Base-by-base conservation (phyloP, 2,113 vertebrate genomes). In the Sylvicapra grimmia region DNA sequence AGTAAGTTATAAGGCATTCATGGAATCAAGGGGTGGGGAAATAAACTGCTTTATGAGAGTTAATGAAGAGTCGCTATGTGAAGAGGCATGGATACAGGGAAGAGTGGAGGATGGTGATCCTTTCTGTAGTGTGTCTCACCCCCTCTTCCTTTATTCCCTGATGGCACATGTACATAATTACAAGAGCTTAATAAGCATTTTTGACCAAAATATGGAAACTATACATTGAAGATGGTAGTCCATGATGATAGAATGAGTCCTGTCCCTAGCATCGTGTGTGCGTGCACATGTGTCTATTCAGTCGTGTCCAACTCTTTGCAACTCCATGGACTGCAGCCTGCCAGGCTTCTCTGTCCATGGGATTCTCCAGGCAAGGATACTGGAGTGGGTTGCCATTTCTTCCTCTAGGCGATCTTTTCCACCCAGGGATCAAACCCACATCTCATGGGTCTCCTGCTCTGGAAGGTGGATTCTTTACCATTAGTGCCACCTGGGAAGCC, bases 221-320 rank as follows among this genome's bases (percentile, higher is more conserved):
- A 3, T 58, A n/a, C 56, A 6, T 83, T 95, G 31, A 63, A 14
- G 56, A 85, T 51, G 56, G 33, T 61, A 88, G 15, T 88, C 18
- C 19, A 65, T 16, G 3, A 27, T 44, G n/a, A 8, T 58, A 90
- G 53, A 54, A 79, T 61, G 65, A 93, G 8, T 40, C 49, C 10
- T 56, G 19, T 75, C 4, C 14, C 31, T 4, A 40, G 68, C 36
- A 77, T 44, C 1, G 6, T 75, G 72, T 25, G 72, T 77, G 19
- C 1, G 5, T 44, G 13, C 23, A 6, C 72, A 4, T 44, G 40
- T 0, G 0, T 36, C n/a, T 72, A 12, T 13, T 77, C 36, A 77
- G 72, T 77, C 0, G 23, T 44, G 23, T 44, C 40, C 40, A 14
- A 7, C 72, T 77, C 72, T 75, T 75, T 77, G 23, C 23, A 15